Percentiles rank a stretch among this genome's conserved stretches.
Evolutionary conservation across 1,140 invertebrate species (phyloP).

Genomic region (Hermetia illucens): DNA sequence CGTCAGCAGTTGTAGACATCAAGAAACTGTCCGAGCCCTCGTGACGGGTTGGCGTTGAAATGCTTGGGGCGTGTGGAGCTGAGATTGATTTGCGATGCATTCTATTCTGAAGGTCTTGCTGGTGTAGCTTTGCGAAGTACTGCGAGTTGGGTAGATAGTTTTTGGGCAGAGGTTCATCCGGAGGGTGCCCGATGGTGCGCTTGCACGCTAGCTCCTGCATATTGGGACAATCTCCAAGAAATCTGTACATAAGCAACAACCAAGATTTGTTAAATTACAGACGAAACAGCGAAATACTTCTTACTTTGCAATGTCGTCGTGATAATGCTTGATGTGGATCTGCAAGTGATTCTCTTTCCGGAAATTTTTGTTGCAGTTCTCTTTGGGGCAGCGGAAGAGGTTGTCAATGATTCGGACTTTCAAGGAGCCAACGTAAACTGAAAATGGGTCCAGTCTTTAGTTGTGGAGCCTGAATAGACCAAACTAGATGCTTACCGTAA

Average conservation of each 20-base stretch:
- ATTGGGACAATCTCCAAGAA: slow-evolving; percentile 64
- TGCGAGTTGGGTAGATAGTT: slow-evolving; percentile 31
- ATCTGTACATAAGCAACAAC: slow-evolving; percentile 16
- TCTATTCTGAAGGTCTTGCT: slow-evolving; percentile 20
- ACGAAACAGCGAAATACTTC: too few relatives aligned
- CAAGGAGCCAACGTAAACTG: slow-evolving; percentile 49
- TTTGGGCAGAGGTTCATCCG: slow-evolving; percentile 39
- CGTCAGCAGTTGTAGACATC: neutral
- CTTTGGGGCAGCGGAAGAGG: slow-evolving; percentile 61
- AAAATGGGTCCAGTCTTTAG: slow-evolving; percentile 12
- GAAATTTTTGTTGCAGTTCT: slow-evolving; percentile 75
- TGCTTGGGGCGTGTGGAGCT: too few relatives aligned
- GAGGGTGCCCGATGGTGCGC: slow-evolving; percentile 46
- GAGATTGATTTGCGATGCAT: slow-evolving; percentile 1
- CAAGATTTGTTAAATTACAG: too few relatives aligned
- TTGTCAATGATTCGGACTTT: slow-evolving; percentile 56
- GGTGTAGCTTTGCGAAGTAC: slow-evolving; percentile 27
- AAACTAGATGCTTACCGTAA: slow-evolving; percentile 9
- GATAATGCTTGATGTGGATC: slow-evolving; percentile 88
- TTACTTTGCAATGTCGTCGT: slow-evolving; percentile 56
- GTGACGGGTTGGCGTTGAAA: too few relatives aligned
- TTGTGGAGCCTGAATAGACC: slow-evolving; percentile 9
- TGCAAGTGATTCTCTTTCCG: slow-evolving; percentile 75
- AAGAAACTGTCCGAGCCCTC: too few relatives aligned
- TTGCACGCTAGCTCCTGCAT: slow-evolving; percentile 72